Evolutionary conservation across 2,888 invertebrate species (phyloP).

Genomic region (Apotomis betuletana): DNA sequence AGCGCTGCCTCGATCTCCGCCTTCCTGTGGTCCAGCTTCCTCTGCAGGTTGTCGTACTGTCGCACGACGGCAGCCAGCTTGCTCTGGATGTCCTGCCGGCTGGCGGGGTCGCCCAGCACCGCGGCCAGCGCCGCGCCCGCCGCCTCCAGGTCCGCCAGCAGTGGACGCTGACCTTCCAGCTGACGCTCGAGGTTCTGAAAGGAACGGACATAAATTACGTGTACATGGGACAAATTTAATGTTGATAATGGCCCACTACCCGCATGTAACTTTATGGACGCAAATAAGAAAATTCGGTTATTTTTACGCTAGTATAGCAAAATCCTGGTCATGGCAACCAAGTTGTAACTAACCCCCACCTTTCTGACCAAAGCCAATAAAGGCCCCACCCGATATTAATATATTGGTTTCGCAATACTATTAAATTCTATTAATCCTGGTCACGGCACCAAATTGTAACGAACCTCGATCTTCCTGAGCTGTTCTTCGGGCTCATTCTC

Average conservation of each 20-base stretch:
- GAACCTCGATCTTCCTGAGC: conserved; percentile 90
- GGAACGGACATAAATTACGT: too few relatives aligned
- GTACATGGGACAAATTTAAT: background rate
- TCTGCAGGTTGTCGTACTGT: conserved; percentile 93
- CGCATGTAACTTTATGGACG: too few relatives aligned
- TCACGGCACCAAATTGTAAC: conserved; percentile 38
- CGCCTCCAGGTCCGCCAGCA: conserved; percentile 94
- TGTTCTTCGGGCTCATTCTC: conserved; percentile 94
- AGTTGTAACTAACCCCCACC: too few relatives aligned
- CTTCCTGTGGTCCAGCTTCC: conserved; percentile 94
- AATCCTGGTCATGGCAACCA: too few relatives aligned
- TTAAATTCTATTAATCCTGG: background rate
- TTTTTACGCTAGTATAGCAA: too few relatives aligned
- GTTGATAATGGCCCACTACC: background rate
- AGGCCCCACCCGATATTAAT: too few relatives aligned
- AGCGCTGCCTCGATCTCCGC: conserved; percentile 94
- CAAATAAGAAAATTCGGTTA: too few relatives aligned
- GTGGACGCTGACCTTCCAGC: conserved; percentile 93
- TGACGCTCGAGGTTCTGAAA: conserved; percentile 90
- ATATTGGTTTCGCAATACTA: background rate
- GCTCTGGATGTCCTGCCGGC: conserved; percentile 94
- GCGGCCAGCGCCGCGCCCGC: conserved; percentile 94
- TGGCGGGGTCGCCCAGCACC: conserved; percentile 94
- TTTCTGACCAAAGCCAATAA: too few relatives aligned
- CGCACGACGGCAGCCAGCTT: conserved; percentile 94